Base-by-base conservation (phyloP, 2,797 vertebrate species). In the Telmatherina bonti region DNA sequence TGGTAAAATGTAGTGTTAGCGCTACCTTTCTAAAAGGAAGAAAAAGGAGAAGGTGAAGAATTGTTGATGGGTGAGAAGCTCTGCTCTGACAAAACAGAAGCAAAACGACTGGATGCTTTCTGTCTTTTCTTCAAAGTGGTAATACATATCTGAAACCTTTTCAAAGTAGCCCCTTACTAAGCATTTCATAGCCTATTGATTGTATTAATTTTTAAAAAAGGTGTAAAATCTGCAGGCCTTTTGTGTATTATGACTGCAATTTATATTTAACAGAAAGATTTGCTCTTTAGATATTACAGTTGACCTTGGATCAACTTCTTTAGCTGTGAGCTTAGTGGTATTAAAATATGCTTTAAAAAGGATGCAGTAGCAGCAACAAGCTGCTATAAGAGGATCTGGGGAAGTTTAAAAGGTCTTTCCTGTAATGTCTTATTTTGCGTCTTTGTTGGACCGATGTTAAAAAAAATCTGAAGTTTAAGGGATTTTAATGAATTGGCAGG, bases 341-440 rank as follows among this genome's bases (percentile, higher is more conserved):
- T 54, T 43, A 30, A 69, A 53, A 69, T 11, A 3, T 22, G 35
- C 33, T 62, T 54, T 9, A 16, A 64, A 35, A 11, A 47, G 26
- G 18, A 15, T 24, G 47, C 2, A 55, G 29, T 7, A 45, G 30
- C 15, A 29, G 12, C 27, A 30, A 57, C 30, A 41, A 69, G 13
- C 24, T 60, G 13, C 41, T 26, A 13, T 18, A 41, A 61, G 11
- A 55, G 24, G 54, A 36, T 33, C 54, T 24, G 13, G 2, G 24
- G 6, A 54, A 47, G 43, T 20, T 20, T 20, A n/a, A 47, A 20
- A 61, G 27, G 20, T 29, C 24, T 24, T 52, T 60, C 47, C 55
- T 45, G 27, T 26, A 30, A 64, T 36, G 22, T 45, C 43, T 68
- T 7, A 43, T 68, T 68, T 62, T 53, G 36, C 30, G 53, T 4